Evolutionary conservation across 64 coral and sea anemone genomes (phyloP), one percentile per base, ranked within the genome.

Genomic region (Catalaphyllia jardinei): DNA sequence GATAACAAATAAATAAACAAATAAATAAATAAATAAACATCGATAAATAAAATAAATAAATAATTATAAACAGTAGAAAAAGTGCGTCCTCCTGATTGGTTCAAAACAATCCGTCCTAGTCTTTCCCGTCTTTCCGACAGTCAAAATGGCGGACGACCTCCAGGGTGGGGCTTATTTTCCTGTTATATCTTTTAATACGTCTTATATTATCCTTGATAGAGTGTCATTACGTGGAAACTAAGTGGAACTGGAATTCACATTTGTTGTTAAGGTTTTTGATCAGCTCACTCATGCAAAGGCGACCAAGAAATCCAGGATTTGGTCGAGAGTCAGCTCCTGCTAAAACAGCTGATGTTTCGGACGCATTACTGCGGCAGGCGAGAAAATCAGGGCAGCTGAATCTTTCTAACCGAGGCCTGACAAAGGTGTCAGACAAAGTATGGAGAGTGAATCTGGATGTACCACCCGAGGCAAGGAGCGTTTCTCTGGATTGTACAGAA

Each of bases 301-400:
- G 94, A 39, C 71, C 76, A n/a, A 49, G 77, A 79, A 92, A 92
- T 77, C 83, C 72, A 18, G 91, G 72, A 24, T 96, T 96, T 74
- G 62, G 71, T 29, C 72, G 63, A 16, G 49, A 60, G 20, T 59
- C 39, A 49, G 27, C 46, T 14, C 59, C 31, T 49, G 87, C 46
- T 31, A 89, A 77, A 4, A 76, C 52, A 51, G 87, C 76, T 72
- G 87, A 78, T 86, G 91, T 99, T 10, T 93, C 97, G 2, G 97
- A 95, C 10, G 89, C 97, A 10, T 42, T 99, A 19, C 77, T 99
- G 51, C 82, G 88, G 17, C 97, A 99, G 46, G 94, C 93, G 38
- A 87, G 97, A 29, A 93, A 94, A 42, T 93, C 90, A 59, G 97
- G 97, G 0, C 97, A 99, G 71, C 63, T 99, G 15, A 99, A 99